phyloP scores from a whole-genome alignment of 2,113 vertebrate genomes.

The Tachysurus vachellii region DNA sequence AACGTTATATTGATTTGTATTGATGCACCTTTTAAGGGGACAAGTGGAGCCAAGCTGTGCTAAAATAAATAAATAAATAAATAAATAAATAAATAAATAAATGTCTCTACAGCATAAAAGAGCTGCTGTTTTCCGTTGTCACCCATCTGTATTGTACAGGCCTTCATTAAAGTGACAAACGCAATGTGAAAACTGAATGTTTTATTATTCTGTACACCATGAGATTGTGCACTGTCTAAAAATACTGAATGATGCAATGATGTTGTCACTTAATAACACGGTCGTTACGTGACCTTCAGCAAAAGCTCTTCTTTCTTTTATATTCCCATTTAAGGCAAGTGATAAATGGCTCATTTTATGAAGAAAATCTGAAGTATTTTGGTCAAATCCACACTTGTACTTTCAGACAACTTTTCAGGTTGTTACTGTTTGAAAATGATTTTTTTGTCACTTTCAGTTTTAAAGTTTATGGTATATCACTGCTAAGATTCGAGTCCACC shows the following conservation, averaged over 20 bases:
- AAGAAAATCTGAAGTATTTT: not conserved
- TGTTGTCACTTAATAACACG: not conserved
- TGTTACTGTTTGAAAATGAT: not conserved
- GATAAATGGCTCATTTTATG: not conserved
- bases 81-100: not conserved
- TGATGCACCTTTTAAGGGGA: not conserved
- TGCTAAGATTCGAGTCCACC: not conserved
- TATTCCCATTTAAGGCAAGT: not conserved
- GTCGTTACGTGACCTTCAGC: not conserved
- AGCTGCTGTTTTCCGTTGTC: not conserved
- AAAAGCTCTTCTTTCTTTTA: not conserved
- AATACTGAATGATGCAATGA: not conserved
- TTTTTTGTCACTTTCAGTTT: not conserved
- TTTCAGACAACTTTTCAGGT: not conserved
- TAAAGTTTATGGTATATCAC: not conserved
- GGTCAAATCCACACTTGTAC: not conserved
- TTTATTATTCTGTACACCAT: not conserved
- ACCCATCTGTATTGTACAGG: not conserved
- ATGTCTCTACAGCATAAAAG: not conserved
- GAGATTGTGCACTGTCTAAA: not conserved
- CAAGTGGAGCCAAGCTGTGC: not conserved
- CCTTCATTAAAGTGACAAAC: not conserved
- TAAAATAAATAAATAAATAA: not conserved
- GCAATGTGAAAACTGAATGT: not conserved
- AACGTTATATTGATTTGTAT: not conserved